phyloP scores from a whole-genome alignment of 1,140 invertebrate species.

The Zaprionus africanus region DNA sequence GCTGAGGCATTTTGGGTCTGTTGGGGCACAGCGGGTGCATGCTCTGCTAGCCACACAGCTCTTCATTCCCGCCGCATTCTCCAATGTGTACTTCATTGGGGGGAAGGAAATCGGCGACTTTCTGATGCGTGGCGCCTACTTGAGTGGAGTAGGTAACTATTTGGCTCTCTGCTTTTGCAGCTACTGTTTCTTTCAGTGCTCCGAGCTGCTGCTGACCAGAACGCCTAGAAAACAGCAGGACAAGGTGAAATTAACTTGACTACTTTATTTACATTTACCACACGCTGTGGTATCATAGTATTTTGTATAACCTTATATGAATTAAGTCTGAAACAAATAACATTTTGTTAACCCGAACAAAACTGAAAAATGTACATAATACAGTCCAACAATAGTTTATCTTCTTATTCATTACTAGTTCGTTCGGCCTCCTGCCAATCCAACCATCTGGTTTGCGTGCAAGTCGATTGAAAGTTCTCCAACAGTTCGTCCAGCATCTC shows the following conservation, averaged over 20 bases:
- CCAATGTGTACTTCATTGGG: constrained; percentile 94
- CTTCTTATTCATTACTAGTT: background rate
- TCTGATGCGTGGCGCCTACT: constrained; percentile 86
- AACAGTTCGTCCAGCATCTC: constrained; percentile 68
- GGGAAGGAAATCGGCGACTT: constrained; percentile 89
- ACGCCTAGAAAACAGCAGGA: background rate
- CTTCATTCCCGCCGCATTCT: constrained; percentile 90
- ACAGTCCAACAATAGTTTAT: background rate
- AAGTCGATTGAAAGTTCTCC: constrained; percentile 73
- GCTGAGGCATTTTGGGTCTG: constrained; percentile 59
- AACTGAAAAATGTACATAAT: constrained; percentile 3
- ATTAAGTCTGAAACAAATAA: constrained; percentile 11
- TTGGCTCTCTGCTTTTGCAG: constrained; percentile 71
- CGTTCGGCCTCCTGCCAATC: constrained; percentile 54
- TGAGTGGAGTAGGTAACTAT: constrained; percentile 79
- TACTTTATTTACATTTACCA: constrained; percentile 18
- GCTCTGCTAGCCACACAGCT: constrained; percentile 89
- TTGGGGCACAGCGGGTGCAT: constrained; percentile 86
- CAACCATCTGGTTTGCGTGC: constrained; percentile 69
- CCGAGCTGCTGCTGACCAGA: constrained; percentile 62
- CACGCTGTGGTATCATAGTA: background rate
- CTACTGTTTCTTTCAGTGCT: constrained; percentile 81
- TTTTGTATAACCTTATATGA: constrained; percentile 21
- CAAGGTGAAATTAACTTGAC: constrained; percentile 42
- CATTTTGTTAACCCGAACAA: background rate